A percentile compares a stretch with the other conserved stretches of the same genome.
Evolutionary conservation across 2,888 invertebrate species (phyloP).

Genomic region (Anaspis maculata): DNA sequence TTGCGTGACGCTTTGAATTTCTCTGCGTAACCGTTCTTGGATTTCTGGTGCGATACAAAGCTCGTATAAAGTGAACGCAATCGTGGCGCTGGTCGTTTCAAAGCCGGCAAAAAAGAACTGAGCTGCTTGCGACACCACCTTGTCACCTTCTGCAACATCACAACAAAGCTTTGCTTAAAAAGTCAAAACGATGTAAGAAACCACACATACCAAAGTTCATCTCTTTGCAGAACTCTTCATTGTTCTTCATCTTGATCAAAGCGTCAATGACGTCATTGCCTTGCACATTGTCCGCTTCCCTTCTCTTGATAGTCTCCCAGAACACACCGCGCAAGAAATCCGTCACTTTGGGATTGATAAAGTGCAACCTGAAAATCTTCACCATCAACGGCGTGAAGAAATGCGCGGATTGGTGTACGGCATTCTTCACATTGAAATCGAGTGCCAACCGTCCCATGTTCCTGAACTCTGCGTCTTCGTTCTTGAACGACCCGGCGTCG

Average conservation of each 20-base stretch:
- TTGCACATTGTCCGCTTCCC: conserved; percentile 17
- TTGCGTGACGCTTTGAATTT: not conserved
- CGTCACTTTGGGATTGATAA: conserved; percentile 22
- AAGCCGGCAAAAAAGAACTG: too few species aligned
- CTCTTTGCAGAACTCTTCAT: conserved; percentile 12
- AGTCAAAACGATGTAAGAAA: too few species aligned
- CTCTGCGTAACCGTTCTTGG: not conserved
- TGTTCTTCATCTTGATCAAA: conserved; percentile 46
- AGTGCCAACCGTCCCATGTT: conserved; percentile 32
- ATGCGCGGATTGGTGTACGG: conserved; percentile 22
- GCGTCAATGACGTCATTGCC: conserved; percentile 51
- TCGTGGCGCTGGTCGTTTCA: too few species aligned
- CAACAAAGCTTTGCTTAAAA: too few species aligned
- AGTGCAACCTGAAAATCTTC: conserved; percentile 22
- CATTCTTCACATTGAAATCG: conserved; percentile 25
- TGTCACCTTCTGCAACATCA: not conserved
- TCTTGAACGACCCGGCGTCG: conserved; percentile 35
- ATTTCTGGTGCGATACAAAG: not conserved
- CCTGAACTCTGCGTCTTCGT: conserved; percentile 36
- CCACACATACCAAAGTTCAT: too few species aligned
- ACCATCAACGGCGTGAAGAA: conserved; percentile 26
- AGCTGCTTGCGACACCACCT: too few species aligned
- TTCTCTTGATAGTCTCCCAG: conserved; percentile 23
- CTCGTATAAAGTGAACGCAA: not conserved
- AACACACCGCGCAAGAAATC: conserved; percentile 29